phyloP scores from a whole-genome alignment of 2,113 vertebrate genomes.

The Alces alces region DNA sequence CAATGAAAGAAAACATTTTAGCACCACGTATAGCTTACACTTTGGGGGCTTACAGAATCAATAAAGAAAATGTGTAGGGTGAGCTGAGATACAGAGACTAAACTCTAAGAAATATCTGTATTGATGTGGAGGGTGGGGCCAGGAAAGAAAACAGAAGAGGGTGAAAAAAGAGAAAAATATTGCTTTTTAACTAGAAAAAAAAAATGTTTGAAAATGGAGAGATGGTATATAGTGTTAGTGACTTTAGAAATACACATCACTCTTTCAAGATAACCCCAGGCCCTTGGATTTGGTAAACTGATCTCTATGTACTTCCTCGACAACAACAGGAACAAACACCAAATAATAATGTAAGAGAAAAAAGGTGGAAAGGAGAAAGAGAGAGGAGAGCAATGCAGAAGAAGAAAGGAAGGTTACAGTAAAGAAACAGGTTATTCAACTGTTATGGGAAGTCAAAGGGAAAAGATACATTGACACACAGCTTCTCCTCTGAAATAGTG shows the following conservation, averaged over 20 bases:
- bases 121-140: neutral
- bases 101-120: neutral
- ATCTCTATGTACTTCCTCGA: neutral
- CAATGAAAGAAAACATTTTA: neutral
- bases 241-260: neutral
- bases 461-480: neutral
- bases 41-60: neutral
- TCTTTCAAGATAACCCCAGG: slow-evolving; percentile 8
- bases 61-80: neutral
- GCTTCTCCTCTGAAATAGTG: neutral
- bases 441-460: neutral
- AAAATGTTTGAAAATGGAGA: neutral
- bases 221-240: neutral
- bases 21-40: neutral
- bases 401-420: neutral
- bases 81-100: neutral
- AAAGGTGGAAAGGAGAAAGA: neutral
- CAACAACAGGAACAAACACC: neutral
- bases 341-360: neutral
- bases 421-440: neutral
- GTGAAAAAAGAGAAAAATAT: neutral
- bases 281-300: neutral
- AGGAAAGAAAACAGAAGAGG: neutral
- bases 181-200: neutral
- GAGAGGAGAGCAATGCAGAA: neutral